These are phyloP conservation scores for Lasioglossum malachurum DNA, from an alignment of 2,888 invertebrate genomes.

Conservation along the genomic window DNA sequence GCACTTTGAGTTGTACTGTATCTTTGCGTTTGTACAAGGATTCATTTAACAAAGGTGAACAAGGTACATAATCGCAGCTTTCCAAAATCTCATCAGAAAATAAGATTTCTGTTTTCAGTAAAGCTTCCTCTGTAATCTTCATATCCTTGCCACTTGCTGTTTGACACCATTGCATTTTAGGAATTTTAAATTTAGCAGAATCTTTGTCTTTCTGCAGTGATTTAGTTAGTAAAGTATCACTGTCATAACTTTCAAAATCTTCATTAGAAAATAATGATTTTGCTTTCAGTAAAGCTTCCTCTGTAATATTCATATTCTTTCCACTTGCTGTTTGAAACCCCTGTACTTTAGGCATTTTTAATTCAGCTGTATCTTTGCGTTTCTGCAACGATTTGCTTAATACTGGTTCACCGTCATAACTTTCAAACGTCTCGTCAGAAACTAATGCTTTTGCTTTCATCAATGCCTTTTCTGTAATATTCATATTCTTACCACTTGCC, in stretches of 20 bases:
- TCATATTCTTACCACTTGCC: not conserved
- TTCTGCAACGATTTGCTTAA: not conserved
- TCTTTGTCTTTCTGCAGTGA: not conserved
- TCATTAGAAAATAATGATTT: not conserved
- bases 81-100: not conserved
- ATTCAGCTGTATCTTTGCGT: not conserved
- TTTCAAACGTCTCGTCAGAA: not conserved
- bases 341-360: not conserved
- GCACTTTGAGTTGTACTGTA: not conserved
- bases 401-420: not conserved
- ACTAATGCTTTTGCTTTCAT: not conserved
- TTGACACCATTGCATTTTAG: not conserved
- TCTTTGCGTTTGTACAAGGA: not conserved
- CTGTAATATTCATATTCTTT: not conserved
- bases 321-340: conserved; percentile 16
- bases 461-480: not conserved
- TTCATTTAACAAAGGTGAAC: not conserved
- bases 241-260: not conserved
- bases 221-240: not conserved
- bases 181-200: not conserved
- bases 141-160: not conserved
- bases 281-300: not conserved
- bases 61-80: too few relatives aligned
- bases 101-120: not conserved
- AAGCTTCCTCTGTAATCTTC: not conserved